Evolutionary conservation across 2,113 vertebrate genomes (phyloP), one percentile per base, ranked within the genome.

Genomic region (Callaeas wilsoni): DNA sequence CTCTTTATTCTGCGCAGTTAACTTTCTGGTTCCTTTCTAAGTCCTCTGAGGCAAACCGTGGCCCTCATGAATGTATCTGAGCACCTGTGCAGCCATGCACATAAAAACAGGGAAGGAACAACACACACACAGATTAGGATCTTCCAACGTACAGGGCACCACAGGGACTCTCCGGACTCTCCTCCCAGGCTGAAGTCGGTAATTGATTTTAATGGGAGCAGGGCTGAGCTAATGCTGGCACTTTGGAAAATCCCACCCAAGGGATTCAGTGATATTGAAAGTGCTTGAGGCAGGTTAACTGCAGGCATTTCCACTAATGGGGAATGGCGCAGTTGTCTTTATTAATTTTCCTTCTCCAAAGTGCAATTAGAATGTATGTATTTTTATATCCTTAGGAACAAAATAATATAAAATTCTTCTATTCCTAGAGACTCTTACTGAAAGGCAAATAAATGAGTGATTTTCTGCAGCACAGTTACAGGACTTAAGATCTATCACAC

Each of bases 231-330:
- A 95, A 94, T 90, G 75, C 71, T 91, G 88, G 82, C 75, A 81
- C 89, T 96, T 83, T 91, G 88, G 94, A 96, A 96, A 93, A 96
- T 94, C 85, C 85, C 83, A 88, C 94, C 82, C 96, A 90, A 50
- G 92, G 94, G 92, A 95, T 90, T 95, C 63, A n/a, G 56, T 86
- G 78, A 80, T 93, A 88, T 3, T 83, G 70, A 88, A 95, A 95
- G 79, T 92, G 88, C 91, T 70, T 22, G 75, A 83, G 82, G 90
- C 88, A 94, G 68, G 90, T 75, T 93, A 95, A 88, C 73, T 81
- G 76, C 47, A 32, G 93, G 71, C 85, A 67, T 92, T 96, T 88
- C 60, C 69, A 74, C 68, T 94, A 93, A 93, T 88, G 56, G 44
- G 79, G 49, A 92, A 84, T 35, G 52, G 82, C 5, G 0, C 55